Conservation (phyloP, 1,140 invertebrate genomes). For the Temnothorax nylanderi region DNA sequence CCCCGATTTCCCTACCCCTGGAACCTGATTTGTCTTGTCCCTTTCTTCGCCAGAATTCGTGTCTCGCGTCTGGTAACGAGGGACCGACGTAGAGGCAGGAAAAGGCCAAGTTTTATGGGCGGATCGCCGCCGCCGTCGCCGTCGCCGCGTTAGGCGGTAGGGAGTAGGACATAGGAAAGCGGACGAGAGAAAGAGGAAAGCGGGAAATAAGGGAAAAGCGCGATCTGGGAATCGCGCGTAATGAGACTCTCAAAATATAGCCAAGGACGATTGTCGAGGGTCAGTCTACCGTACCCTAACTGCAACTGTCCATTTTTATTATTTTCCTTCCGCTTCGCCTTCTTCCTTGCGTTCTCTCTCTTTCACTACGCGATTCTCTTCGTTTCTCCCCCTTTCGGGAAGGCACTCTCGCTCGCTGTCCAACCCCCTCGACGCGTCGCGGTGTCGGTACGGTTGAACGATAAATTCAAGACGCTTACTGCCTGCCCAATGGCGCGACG, state of each 20-base stretch:
- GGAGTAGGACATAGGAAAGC: slow-evolving; percentile 6
- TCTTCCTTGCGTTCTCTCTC: not conserved
- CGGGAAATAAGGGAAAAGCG: slow-evolving; percentile 76
- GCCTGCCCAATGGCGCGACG: slow-evolving; percentile 83
- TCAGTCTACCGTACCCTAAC: slow-evolving; percentile 83
- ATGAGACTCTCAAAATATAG: slow-evolving; percentile 83
- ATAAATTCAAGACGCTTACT: slow-evolving; percentile 85
- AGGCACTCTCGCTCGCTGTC: slow-evolving; percentile 61
- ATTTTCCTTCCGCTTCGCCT: slow-evolving; percentile 72
- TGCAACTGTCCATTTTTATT: slow-evolving; percentile 84
- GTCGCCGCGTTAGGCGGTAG: slow-evolving; percentile 33
- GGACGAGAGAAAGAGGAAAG: slow-evolving; percentile 13
- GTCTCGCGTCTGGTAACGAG: slow-evolving; percentile 74
- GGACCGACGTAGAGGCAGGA: slow-evolving; percentile 75
- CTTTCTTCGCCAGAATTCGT: slow-evolving; percentile 51
- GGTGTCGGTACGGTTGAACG: slow-evolving; percentile 78
- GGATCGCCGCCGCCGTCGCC: slow-evolving; percentile 68
- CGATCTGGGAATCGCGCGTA: slow-evolving; percentile 79
- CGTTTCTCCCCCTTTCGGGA: slow-evolving; percentile 54
- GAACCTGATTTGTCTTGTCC: slow-evolving; percentile 61
- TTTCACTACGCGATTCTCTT: not conserved
- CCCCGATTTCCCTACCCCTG: slow-evolving; percentile 18
- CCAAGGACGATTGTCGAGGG: slow-evolving; percentile 83
- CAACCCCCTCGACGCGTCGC: slow-evolving; percentile 56
- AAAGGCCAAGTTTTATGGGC: slow-evolving; percentile 82